Percentiles rank a stretch among this genome's conserved stretches.
These are phyloP conservation scores for Plectrocnemia conspersa DNA, from an alignment of 1,140 invertebrate genomes.

Conservation along the genomic window DNA sequence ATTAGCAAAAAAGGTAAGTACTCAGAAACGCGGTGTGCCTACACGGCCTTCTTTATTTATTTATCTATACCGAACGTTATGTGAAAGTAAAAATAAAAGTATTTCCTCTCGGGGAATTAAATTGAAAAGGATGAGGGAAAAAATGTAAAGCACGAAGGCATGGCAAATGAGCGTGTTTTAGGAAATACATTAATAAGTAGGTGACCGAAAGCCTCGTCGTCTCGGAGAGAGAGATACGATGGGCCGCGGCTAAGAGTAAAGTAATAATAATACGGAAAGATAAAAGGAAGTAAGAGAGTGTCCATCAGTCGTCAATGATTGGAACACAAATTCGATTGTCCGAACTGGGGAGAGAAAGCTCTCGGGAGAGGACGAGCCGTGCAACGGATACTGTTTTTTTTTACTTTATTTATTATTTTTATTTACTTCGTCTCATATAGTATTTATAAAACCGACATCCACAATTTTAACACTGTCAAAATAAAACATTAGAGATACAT, in stretches of 20 bases:
- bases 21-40: not conserved
- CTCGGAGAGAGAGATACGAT: constrained; percentile 16
- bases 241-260: constrained; percentile 32
- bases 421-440: too few species aligned
- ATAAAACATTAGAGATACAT: too few species aligned
- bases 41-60: not conserved
- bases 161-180: constrained; percentile 12
- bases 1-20: too few species aligned
- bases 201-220: constrained; percentile 9
- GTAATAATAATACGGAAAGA: constrained; percentile 33
- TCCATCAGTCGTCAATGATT: constrained; percentile 49
- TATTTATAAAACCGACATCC: too few species aligned
- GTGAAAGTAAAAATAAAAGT: not conserved
- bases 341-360: constrained; percentile 17
- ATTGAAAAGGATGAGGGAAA: too few species aligned
- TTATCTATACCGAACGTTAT: too few species aligned
- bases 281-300: constrained; percentile 37
- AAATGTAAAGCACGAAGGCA: too few species aligned
- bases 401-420: too few species aligned
- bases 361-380: constrained; percentile 8
- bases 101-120: too few species aligned
- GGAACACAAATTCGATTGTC: constrained; percentile 48
- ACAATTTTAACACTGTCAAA: too few species aligned
- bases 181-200: constrained; percentile 14
- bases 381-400: constrained; percentile 4